Evolutionary conservation across 2,113 vertebrate species (phyloP).

Genomic region (Lamprologus speciosus): DNA sequence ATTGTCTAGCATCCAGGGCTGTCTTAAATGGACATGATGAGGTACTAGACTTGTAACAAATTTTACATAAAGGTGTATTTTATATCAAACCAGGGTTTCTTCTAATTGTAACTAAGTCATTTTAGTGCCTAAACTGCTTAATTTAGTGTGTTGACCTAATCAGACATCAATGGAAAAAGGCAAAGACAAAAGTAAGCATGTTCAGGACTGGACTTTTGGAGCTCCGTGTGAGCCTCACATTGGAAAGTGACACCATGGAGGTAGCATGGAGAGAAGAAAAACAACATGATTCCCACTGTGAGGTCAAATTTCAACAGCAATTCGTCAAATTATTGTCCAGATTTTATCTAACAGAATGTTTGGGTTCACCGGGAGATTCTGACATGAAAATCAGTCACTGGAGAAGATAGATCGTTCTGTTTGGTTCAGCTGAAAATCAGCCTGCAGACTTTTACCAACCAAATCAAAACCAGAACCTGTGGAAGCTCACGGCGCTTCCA

Average conservation of each 20-base stretch:
- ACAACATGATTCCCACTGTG: background rate
- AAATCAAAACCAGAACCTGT: background rate
- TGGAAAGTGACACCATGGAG: background rate
- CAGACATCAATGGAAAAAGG: background rate
- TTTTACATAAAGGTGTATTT: background rate
- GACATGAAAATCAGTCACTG: background rate
- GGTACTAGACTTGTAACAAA: background rate
- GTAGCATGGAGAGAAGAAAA: background rate
- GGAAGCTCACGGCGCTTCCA: background rate
- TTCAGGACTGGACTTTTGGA: background rate
- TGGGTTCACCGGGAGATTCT: background rate
- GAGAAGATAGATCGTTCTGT: background rate
- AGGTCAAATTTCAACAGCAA: background rate
- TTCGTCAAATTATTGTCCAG: background rate
- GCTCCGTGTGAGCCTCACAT: background rate
- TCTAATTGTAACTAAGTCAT: background rate
- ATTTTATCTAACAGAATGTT: background rate
- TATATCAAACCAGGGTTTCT: background rate
- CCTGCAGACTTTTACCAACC: background rate
- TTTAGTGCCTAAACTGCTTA: background rate
- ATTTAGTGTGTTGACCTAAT: background rate
- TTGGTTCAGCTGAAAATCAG: background rate
- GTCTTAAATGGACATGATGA: background rate
- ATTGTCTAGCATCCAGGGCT: too few relatives aligned
- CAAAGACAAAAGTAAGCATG: background rate